Evolutionary conservation across 2,797 vertebrate species (phyloP), one percentile per base, ranked within the genome.

Genomic region (Sebastes steindachneri): DNA sequence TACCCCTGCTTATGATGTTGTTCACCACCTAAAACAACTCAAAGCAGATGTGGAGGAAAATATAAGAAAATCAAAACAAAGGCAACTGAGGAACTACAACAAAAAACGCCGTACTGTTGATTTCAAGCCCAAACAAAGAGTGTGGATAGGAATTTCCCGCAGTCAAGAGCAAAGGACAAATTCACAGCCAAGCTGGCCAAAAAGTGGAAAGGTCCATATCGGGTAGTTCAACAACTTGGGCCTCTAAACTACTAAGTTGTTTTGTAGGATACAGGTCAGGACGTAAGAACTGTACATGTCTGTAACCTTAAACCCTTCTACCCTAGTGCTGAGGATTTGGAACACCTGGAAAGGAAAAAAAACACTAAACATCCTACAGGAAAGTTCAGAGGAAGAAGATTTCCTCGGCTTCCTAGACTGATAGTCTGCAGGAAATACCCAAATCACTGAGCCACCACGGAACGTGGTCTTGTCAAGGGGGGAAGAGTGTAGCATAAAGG

Each of bases 261-360:
- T 63, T 2, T 35, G n/a, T 23, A 64, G 9, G 45, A 64, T 2
- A 73, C n/a, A 2, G 60, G 21, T 63, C 33, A 5, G 45, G 21
- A 73, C n/a, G 5, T 9, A 54, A 28, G 29, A 8, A 64, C 28
- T 8, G 45, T 64, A 21, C 29, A 74, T 29, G 57, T 60, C 7
- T n/a, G 35, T 37, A 72, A 73, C 14, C 60, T 64, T 25, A 73
- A 62, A 64, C 71, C 48, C 25, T 37, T 71, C 55, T 59, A 70
- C 15, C 33, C 33, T 2, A 70, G 54, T 58, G 54, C 31, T 1
- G 54, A 58, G 8, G 68, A 70, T 9, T 26, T 58, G 33, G 54
- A 58, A 14, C 0, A 35, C 14, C 8, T 69, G 29, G 67, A 70
- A 58, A 12, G 10, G 5, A 12, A 28, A 58, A 2, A 57, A 19